A percentile compares a stretch with the other conserved stretches of the same genome.
These are phyloP conservation scores for Nymphicus hollandicus DNA, from an alignment of 2,113 vertebrate species.

Conservation along the genomic window DNA sequence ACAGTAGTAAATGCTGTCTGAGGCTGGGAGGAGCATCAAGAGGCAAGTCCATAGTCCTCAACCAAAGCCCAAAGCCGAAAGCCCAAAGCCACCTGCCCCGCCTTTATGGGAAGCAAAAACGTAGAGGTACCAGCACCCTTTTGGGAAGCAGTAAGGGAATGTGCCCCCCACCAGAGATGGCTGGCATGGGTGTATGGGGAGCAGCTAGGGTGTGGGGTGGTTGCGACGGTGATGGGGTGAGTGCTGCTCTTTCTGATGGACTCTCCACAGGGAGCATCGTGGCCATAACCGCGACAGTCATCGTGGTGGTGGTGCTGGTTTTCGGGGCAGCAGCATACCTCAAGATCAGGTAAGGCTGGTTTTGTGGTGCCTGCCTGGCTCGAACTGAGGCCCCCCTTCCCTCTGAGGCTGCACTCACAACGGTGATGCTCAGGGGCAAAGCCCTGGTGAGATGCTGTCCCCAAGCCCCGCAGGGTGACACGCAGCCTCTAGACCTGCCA, in stretches of 20 bases:
- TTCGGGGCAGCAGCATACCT: constrained; percentile 71
- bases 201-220: neutral
- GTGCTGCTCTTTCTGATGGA: neutral
- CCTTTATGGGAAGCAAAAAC: neutral
- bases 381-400: rapidly evolving
- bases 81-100: neutral
- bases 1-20: neutral
- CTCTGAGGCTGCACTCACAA: neutral
- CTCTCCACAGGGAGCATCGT: constrained; percentile 71
- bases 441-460: neutral
- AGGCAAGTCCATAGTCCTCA: neutral
- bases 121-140: neutral
- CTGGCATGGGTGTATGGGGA: rapidly evolving
- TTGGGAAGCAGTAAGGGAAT: neutral
- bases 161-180: rapidly evolving
- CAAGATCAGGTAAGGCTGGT: constrained; percentile 75
- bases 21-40: neutral
- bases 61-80: neutral
- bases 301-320: constrained; percentile 73
- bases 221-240: neutral
- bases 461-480: rapidly evolving
- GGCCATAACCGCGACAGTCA: constrained; percentile 75
- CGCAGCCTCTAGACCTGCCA: neutral
- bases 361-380: neutral
- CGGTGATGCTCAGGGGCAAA: neutral